These are phyloP conservation scores for Aptenodytes forsteri DNA, from an alignment of 2,113 vertebrate species.

Conservation along the genomic window DNA sequence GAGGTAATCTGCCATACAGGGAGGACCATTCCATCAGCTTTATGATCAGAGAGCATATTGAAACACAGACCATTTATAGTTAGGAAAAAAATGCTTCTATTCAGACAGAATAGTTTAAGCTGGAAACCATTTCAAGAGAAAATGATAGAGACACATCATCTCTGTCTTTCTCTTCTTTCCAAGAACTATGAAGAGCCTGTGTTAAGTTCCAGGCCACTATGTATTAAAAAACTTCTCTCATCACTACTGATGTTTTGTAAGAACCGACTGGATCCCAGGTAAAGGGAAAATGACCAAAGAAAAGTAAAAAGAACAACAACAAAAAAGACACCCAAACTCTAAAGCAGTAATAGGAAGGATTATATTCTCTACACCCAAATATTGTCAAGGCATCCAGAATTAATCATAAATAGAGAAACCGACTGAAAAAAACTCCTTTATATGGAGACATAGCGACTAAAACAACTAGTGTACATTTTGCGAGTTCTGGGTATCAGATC, in stretches of 20 bases:
- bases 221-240: background rate
- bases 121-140: background rate
- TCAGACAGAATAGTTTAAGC: background rate
- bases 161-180: background rate
- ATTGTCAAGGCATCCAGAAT: background rate
- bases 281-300: background rate
- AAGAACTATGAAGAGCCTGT: background rate
- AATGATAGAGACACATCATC: background rate
- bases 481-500: background rate
- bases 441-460: background rate
- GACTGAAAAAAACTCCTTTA: background rate
- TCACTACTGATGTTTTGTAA: background rate
- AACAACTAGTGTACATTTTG: background rate
- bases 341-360: background rate
- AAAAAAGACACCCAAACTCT: background rate
- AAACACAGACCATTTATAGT: slow-evolving; percentile 7
- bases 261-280: background rate
- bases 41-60: slow-evolving; percentile 44
- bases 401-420: background rate
- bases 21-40: slow-evolving; percentile 30
- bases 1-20: slow-evolving; percentile 29
- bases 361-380: background rate
- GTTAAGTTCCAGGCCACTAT: background rate
- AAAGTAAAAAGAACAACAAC: background rate
- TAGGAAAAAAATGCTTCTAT: background rate